Evolutionary conservation across 2,113 vertebrate genomes (phyloP), one percentile per base, ranked within the genome.

Genomic region (Aspiorhynchus laticeps): DNA sequence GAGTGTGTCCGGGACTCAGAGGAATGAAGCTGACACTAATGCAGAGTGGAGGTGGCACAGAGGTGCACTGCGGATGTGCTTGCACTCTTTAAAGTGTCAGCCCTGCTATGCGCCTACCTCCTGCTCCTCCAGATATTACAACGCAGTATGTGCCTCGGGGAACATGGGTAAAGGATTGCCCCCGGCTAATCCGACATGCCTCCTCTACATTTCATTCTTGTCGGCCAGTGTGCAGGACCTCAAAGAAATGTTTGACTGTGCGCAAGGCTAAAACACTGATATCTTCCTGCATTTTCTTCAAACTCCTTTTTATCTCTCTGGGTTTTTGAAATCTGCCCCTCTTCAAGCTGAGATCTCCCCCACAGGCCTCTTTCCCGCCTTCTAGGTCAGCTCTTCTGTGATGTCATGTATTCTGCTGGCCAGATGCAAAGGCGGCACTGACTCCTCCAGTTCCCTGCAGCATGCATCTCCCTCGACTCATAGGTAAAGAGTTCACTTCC

Each of bases 1-100:
- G 88, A 76, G 71, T 84, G 87, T 87, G 89, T 77, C 86, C 89
- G 87, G 83, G 86, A 87, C 84, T 76, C 89, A 87, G 26, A 14
- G 51, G 89, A 92, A 90, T 81, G 83, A 88, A 86, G 89, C 88
- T 86, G 91, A 93, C 93, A 91, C 82, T 46, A 90, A 91, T 48
- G 53, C 38, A 78, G 80, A 69, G 78, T 53, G 89, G 86, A 63
- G 87, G 74, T 90, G 89, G 86, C 88, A 90, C 89, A 5, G 11
- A 87, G 90, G 86, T 87, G 88, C 85, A 89, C 85, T 89, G 90
- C 83, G 87, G 87, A 91, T 93, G 91, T 91, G 87, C 90, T 28
- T 89, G 81, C 88, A 91, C 84, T 89, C 93, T 95, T 94, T 95
- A 93, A 94, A 93, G 93, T 93, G 93, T 94, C 93, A 94, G 94